Conservation (phyloP, 2,888 invertebrate species). For the Plusia festucae region DNA sequence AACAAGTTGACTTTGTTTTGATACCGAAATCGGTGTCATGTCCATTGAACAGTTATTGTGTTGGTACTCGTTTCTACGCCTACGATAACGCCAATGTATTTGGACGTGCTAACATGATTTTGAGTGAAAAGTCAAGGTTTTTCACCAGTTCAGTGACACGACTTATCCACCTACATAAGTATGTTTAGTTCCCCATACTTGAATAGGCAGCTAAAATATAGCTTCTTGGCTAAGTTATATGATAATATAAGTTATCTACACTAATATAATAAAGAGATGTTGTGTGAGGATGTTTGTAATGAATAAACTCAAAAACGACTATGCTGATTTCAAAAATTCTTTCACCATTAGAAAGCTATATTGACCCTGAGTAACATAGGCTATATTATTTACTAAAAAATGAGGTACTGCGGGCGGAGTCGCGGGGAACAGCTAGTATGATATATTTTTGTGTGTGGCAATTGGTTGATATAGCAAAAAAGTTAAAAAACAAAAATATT, state of each 20-base stretch:
- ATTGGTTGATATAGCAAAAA: too few species aligned
- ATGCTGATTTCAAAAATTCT: too few species aligned
- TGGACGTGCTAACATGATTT: slow-evolving; percentile 29
- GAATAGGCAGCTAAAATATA: slow-evolving; percentile 56
- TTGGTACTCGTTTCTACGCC: slow-evolving; percentile 11
- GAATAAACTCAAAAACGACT: too few species aligned
- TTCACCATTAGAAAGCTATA: too few species aligned
- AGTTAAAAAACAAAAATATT: too few species aligned
- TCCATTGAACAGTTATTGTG: slow-evolving; percentile 13
- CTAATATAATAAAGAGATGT: too few species aligned
- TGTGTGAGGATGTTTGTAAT: too few species aligned
- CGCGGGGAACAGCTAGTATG: too few species aligned
- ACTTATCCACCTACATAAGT: slow-evolving; percentile 56
- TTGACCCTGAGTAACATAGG: too few species aligned
- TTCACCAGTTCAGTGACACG: slow-evolving; percentile 63
- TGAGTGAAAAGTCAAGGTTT: slow-evolving; percentile 69
- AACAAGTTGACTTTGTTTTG: slow-evolving; percentile 11
- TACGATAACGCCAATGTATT: slow-evolving; percentile 6
- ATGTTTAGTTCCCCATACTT: slow-evolving; percentile 61
- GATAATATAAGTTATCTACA: neutral
- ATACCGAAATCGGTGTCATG: neutral
- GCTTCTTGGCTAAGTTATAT: neutral
- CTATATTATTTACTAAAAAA: too few species aligned
- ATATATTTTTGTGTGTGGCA: too few species aligned
- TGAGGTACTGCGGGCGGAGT: too few species aligned